Evolutionary conservation across 2,888 invertebrate species (phyloP), one percentile per base, ranked within the genome.

Genomic region (Tenthredo livida): DNA sequence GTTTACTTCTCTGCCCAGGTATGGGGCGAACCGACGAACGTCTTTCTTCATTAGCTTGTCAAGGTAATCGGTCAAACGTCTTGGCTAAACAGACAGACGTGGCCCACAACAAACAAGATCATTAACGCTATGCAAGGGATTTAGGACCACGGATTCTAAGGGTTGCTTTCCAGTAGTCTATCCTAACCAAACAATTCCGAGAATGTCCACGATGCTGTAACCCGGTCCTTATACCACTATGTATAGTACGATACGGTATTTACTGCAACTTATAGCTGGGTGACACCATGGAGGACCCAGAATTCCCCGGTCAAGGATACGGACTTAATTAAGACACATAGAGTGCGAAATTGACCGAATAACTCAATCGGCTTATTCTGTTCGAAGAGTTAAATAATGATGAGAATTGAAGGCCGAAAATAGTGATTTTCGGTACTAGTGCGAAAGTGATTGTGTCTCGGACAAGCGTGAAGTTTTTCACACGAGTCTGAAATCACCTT

Each of bases 71-170:
- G 83, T 83, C 83, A 83, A 83, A 83, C 83, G 83, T 83, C 83
- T 83, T 83, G 83, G 50, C 83, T 70, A 83, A 83, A 83, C 83
- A 83, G 65, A 83, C 83, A 37, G 47, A 65, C 83, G 70, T 83
- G 67, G 83, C 47, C 67, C 83, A 70, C 70, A 83, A 83, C 83
- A 83, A 83, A 83, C 83, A 70, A 83, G 83, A 83, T 83, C 83
- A 83, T 83, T 83, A 83, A 83, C 83, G 83, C 83, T 25, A 67
- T 83, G 83, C 65, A 65, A n/a, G 43, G 67, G 67, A 61, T 65
- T 65, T 80, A 6, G 37, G 25, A 43, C 61, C 6, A 33, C 21
- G 40, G 37, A 21, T 29, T 65, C 67, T 47, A 83, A 67, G 83
- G 83, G 83, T 83, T 61, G 80, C 61, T 80, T 80, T 61, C 58